phyloP scores from a whole-genome alignment of 2,888 invertebrate genomes.

The Polydrusus pterygomalis region DNA sequence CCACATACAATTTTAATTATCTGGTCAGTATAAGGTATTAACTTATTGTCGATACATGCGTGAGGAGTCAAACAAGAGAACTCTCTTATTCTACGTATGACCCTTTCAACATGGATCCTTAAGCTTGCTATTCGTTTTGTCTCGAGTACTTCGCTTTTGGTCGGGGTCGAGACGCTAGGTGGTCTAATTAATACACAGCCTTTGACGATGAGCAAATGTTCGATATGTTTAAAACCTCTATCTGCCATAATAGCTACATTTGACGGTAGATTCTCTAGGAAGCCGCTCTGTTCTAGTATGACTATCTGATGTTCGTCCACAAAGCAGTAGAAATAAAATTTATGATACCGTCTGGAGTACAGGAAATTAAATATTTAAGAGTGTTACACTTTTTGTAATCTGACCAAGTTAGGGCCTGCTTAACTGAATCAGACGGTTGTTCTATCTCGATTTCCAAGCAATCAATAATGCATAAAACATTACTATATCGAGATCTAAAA shows the following conservation, averaged over 20 bases:
- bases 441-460: no score
- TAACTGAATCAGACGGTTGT: background rate
- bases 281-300: slow-evolving; percentile 59
- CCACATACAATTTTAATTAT: slow-evolving; percentile 48
- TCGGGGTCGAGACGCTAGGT: no score
- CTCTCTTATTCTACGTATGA: slow-evolving; percentile 60
- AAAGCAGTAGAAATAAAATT: slow-evolving; percentile 57
- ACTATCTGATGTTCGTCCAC: slow-evolving; percentile 48
- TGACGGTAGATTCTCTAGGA: slow-evolving; percentile 44
- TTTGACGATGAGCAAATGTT: no score
- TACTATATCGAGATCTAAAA: no score
- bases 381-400: slow-evolving; percentile 63
- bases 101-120: slow-evolving; percentile 64
- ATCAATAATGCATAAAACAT: no score
- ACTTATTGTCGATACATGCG: slow-evolving; percentile 56
- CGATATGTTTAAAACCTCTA: no score
- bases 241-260: no score
- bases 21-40: slow-evolving; percentile 52
- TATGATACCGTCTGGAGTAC: slow-evolving; percentile 58
- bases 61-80: slow-evolving; percentile 58
- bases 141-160: background rate
- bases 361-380: slow-evolving; percentile 62
- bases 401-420: slow-evolving; percentile 62
- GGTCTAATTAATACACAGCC: no score
- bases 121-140: slow-evolving; percentile 58